These are phyloP conservation scores for Rhagonycha lutea DNA, from an alignment of 2,888 invertebrate genomes.

Conservation along the genomic window DNA sequence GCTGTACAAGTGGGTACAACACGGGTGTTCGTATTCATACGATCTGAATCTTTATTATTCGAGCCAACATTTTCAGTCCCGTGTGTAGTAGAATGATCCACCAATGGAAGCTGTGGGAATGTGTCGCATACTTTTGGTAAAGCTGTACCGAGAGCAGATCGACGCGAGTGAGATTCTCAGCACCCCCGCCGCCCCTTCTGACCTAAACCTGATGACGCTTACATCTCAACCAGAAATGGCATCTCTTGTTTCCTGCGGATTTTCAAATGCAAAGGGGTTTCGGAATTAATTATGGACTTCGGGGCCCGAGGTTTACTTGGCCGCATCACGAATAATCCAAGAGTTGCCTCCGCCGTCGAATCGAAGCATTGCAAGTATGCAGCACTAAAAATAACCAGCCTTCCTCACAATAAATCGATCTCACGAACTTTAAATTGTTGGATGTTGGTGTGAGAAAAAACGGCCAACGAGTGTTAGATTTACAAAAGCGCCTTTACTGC, in stretches of 20 bases:
- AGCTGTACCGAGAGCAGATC: conserved; percentile 46
- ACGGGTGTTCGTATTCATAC: conserved; percentile 25
- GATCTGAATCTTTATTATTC: conserved; percentile 35
- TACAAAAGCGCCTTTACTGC: not conserved
- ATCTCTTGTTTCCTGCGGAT: conserved; percentile 30
- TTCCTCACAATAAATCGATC: not conserved
- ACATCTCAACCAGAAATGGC: conserved; percentile 44
- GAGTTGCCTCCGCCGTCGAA: not conserved
- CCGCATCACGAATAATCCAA: not conserved
- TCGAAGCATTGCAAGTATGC: not conserved
- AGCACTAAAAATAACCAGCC: not conserved
- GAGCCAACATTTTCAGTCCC: conserved; percentile 48
- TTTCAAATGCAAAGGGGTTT: conserved; percentile 7
- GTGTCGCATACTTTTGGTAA: conserved; percentile 47
- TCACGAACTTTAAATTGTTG: not conserved
- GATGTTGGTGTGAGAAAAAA: not conserved
- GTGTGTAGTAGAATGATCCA: conserved; percentile 43
- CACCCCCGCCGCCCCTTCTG: conserved; percentile 33
- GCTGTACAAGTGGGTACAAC: conserved; percentile 6
- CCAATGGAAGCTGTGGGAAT: conserved; percentile 45
- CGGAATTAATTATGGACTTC: not conserved
- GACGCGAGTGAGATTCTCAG: conserved; percentile 47
- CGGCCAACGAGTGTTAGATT: not conserved
- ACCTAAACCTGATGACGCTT: conserved; percentile 40
- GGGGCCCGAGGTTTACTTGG: not conserved